Conservation (phyloP, 1,140 invertebrate genomes). For the Halesus radiatus region DNA sequence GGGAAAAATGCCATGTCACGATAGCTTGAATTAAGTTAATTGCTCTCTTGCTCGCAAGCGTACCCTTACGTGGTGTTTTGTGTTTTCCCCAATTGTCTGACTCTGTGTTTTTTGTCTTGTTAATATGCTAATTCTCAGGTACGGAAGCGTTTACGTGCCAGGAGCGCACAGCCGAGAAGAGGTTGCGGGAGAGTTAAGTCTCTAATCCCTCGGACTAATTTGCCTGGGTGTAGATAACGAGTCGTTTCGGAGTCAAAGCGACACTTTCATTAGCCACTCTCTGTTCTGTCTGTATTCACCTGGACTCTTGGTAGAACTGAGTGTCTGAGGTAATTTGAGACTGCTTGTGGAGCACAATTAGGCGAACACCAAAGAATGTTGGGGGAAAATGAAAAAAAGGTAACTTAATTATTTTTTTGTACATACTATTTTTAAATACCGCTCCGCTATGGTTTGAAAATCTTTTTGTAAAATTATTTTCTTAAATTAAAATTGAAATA, state of each 20-base stretch:
- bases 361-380: background rate
- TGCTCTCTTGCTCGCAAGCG: background rate
- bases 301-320: background rate
- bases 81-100: background rate
- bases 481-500: too few species aligned
- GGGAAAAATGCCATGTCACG: background rate
- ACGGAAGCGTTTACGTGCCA: background rate
- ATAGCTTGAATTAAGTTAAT: slow-evolving; percentile 15
- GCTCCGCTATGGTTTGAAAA: too few species aligned
- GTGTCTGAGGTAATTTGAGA: slow-evolving; percentile 9
- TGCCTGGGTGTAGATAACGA: slow-evolving; percentile 23
- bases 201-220: slow-evolving; percentile 46
- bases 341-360: background rate
- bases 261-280: slow-evolving; percentile 25
- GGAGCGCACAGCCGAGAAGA: background rate
- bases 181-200: background rate
- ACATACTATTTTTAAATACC: too few species aligned
- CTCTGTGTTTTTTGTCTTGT: slow-evolving; percentile 35
- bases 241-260: background rate
- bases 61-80: slow-evolving; percentile 22
- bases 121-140: slow-evolving; percentile 47
- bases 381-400: background rate
- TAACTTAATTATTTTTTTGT: too few species aligned
- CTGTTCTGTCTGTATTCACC: background rate
- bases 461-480: too few species aligned